A percentile compares a stretch with the other conserved stretches of the same genome.
Conservation (phyloP, 2,113 vertebrate species). For the Baryphthengus martii region DNA sequence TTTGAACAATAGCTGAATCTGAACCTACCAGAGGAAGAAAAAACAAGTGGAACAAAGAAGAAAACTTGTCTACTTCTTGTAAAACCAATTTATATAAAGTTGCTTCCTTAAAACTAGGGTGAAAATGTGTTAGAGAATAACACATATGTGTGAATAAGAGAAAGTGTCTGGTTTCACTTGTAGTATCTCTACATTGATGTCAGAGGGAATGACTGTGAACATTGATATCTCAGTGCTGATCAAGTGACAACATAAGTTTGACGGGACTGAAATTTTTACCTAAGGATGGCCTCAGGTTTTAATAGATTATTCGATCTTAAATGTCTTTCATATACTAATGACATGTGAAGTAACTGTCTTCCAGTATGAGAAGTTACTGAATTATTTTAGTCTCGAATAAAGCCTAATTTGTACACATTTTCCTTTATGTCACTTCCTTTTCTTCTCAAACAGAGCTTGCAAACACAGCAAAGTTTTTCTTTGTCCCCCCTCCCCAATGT, state of each 20-base stretch:
- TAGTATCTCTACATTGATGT: background rate
- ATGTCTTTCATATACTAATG: background rate
- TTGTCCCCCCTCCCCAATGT: background rate
- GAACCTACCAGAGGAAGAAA: background rate
- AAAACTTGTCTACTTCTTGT: background rate
- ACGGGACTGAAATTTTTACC: background rate
- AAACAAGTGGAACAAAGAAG: background rate
- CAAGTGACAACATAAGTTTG: background rate
- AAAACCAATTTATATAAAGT: background rate
- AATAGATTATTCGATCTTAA: background rate
- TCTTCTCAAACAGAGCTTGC: background rate
- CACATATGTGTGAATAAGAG: background rate
- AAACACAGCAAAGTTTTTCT: background rate
- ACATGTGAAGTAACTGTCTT: background rate
- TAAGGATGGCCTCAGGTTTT: background rate
- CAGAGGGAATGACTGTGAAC: background rate
- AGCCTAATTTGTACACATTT: background rate
- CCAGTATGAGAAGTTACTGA: background rate
- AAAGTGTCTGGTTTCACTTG: background rate
- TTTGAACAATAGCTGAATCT: background rate
- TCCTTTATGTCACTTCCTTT: background rate
- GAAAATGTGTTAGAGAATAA: background rate
- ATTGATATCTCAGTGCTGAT: background rate
- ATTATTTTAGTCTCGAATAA: background rate
- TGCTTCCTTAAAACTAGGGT: background rate